Conservation (phyloP, 2,888 invertebrate genomes). For the Parapristionchus giblindavisi region DNA sequence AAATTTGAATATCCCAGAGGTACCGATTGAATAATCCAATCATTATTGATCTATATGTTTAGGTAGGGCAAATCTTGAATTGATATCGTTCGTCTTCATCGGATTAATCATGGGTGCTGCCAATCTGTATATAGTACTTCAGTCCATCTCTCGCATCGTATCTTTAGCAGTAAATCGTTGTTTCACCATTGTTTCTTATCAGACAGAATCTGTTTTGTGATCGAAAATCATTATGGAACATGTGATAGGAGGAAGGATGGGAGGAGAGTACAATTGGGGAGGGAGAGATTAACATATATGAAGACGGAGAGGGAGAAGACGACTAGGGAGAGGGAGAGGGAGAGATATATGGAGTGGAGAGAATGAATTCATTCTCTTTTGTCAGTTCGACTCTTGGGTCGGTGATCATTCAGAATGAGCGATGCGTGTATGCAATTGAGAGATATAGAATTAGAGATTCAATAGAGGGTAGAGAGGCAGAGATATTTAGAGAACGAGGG, state of each 20-base stretch:
- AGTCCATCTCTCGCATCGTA: slow-evolving; percentile 39
- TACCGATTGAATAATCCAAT: neutral
- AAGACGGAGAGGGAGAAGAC: too few relatives aligned
- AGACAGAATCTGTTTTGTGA: neutral
- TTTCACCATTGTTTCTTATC: neutral
- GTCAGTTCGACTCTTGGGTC: neutral
- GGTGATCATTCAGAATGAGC: slow-evolving; percentile 26
- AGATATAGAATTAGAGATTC: neutral
- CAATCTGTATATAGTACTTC: slow-evolving; percentile 42
- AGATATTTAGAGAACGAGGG: too few relatives aligned
- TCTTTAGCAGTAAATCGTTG: slow-evolving; percentile 18
- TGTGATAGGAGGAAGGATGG: too few relatives aligned
- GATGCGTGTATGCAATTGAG: slow-evolving; percentile 33
- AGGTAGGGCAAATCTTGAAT: slow-evolving; percentile 43
- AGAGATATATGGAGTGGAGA: too few relatives aligned
- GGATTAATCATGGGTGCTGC: slow-evolving; percentile 46
- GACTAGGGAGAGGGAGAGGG: too few relatives aligned
- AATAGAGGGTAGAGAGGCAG: neutral
- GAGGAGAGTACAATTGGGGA: too few relatives aligned
- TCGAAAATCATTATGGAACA: too few relatives aligned
- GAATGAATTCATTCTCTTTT: slow-evolving; percentile 13
- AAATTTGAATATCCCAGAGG: slow-evolving; percentile 36
- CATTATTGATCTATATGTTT: neutral
- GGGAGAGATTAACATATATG: too few relatives aligned
- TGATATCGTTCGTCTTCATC: slow-evolving; percentile 42